phyloP scores from a whole-genome alignment of 2,113 vertebrate genomes.

The Embiotoca jacksoni region DNA sequence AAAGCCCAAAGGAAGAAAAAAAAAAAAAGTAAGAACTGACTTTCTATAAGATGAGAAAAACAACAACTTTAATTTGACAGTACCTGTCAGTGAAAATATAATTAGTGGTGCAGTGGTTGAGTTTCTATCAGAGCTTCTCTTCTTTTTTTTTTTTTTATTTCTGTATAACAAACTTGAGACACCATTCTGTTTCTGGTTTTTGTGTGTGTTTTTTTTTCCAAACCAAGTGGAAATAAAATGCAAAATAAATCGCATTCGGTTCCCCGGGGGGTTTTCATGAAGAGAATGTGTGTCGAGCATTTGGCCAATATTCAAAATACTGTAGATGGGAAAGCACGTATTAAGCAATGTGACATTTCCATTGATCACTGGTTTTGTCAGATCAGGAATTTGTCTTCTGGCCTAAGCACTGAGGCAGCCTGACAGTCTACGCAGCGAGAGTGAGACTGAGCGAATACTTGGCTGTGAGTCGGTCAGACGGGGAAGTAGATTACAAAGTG shows the following conservation, averaged over 20 bases:
- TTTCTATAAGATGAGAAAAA: background rate
- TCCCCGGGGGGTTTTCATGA: background rate
- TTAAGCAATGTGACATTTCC: background rate
- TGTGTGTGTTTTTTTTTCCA: background rate
- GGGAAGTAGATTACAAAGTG: slow-evolving; percentile 22
- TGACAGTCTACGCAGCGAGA: background rate
- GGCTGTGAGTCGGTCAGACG: slow-evolving; percentile 29
- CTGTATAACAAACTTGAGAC: background rate
- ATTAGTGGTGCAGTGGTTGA: background rate
- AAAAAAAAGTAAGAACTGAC: background rate
- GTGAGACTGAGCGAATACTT: background rate
- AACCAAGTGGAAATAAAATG: background rate
- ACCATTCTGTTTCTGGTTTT: no score
- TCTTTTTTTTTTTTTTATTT: background rate
- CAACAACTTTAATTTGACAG: background rate
- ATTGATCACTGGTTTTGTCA: background rate
- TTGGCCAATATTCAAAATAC: background rate
- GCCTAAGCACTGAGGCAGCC: background rate
- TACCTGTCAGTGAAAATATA: slow-evolving; percentile 11
- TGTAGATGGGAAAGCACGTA: background rate
- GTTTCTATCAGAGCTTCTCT: background rate
- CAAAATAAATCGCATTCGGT: background rate
- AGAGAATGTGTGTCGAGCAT: background rate
- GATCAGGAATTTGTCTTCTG: slow-evolving; percentile 6
- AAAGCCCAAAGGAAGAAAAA: background rate